Evolutionary conservation across 2,113 vertebrate genomes (phyloP).

Genomic region (Morone saxatilis): DNA sequence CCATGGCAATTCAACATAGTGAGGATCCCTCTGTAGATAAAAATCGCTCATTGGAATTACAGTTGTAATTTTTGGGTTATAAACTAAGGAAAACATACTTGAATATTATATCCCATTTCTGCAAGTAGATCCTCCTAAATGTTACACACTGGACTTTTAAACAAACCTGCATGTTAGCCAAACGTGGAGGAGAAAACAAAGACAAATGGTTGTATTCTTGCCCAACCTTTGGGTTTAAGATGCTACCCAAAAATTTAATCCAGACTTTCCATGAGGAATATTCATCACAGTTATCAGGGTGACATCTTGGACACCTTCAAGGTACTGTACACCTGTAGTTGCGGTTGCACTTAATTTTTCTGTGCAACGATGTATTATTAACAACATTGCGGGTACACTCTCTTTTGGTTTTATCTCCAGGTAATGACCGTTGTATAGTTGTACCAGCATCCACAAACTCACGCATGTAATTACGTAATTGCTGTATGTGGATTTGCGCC

Average conservation of each 20-base stretch:
- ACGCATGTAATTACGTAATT: background rate
- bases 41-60: no score
- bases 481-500: fast-evolving
- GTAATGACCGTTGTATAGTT: background rate
- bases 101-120: no score
- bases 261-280: no score
- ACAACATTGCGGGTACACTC: background rate
- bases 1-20: no score
- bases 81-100: no score
- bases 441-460: background rate
- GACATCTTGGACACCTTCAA: background rate
- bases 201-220: background rate
- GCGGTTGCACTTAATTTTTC: background rate
- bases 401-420: background rate
- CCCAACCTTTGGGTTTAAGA: background rate
- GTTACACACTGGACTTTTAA: no score
- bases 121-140: no score
- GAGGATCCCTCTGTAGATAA: no score
- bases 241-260: background rate
- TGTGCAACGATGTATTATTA: background rate
- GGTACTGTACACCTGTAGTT: no score
- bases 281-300: background rate
- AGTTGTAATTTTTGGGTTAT: no score
- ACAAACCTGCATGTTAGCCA: no score
- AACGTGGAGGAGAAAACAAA: background rate